Evolutionary conservation across 2,888 invertebrate species (phyloP).

Genomic region (Pemphredon lugubris): DNA sequence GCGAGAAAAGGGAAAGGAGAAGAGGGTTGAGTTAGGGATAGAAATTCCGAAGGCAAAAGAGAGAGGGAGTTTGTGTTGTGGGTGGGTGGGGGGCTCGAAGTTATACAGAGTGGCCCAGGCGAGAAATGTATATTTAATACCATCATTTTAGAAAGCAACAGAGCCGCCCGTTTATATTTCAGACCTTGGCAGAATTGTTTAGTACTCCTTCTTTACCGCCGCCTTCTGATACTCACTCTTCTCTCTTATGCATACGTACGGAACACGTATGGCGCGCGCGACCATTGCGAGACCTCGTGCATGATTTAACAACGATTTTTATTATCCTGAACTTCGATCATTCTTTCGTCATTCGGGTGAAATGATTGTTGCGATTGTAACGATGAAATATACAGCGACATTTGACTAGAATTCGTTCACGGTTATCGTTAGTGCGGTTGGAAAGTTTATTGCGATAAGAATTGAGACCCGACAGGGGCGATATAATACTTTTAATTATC

Average conservation of each 20-base stretch:
- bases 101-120: slow-evolving; percentile 46
- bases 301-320: too few relatives aligned
- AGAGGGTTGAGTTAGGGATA: slow-evolving; percentile 36
- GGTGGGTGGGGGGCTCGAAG: slow-evolving; percentile 39
- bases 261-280: neutral
- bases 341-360: too few relatives aligned
- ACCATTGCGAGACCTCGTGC: neutral
- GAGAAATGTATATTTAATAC: slow-evolving; percentile 76
- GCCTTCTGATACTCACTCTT: slow-evolving; percentile 18
- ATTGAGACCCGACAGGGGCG: too few relatives aligned
- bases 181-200: slow-evolving; percentile 70
- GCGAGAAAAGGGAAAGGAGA: slow-evolving; percentile 27
- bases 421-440: too few relatives aligned
- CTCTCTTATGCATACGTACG: neutral
- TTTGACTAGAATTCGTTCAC: too few relatives aligned
- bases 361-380: too few relatives aligned
- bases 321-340: too few relatives aligned
- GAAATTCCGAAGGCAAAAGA: slow-evolving; percentile 48
- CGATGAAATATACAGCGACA: too few relatives aligned
- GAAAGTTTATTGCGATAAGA: too few relatives aligned
- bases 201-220: slow-evolving; percentile 41
- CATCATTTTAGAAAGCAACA: slow-evolving; percentile 71
- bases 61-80: too few relatives aligned
- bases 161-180: slow-evolving; percentile 67
- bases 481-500: too few relatives aligned